Base-by-base conservation (phyloP, 2,888 invertebrate genomes). In the Tachina grossa region DNA sequence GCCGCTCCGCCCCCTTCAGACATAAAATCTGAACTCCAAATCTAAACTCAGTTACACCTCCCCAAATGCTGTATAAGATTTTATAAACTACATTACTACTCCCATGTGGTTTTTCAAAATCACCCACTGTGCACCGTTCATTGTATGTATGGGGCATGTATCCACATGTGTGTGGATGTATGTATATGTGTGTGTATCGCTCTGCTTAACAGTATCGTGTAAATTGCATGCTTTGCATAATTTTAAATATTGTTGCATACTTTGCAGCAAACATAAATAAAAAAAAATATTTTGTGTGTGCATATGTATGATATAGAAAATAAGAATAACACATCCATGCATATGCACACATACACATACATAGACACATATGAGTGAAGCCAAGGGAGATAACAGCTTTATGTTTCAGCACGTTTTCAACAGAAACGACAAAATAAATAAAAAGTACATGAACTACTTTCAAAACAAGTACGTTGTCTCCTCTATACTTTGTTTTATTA, bases 161-260 rank as follows among this genome's bases (percentile, higher is more conserved):
- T 39, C n/a, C n/a, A n/a, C n/a, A 8, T 49, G 19, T 10, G 65
- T 49, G 65, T 10, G 11, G n/a, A n/a, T n/a, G n/a, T 53, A n/a
- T 39, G 10, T 51, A 16, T 39, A 8, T 49, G 19, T 10, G 65
- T 49, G 65, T 10, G 11, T 47, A 47, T 14, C 19, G 19, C 45
- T 45, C 31, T 75, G 45, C 68, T 53, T 16, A 47, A 8, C 16
- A 53, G 53, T 43, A 39, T 59, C 31, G 59, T 76, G 77, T 85
- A 81, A 82, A 82, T 82, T 82, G 79, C 82, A 83, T 85, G 69
- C 75, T 83, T 79, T 85, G 85, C 83, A 85, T 85, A 85, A 85
- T 85, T 83, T 83, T 81, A 68, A 74, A 74, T 77, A 65, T 72
- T 71, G 65, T 77, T 83, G 83, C 77, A 83, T 72, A 83, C 65